Percentiles rank a stretch among this genome's conserved stretches.
Conservation (phyloP, 1,140 invertebrate genomes). For the Kradibia gibbosae region DNA sequence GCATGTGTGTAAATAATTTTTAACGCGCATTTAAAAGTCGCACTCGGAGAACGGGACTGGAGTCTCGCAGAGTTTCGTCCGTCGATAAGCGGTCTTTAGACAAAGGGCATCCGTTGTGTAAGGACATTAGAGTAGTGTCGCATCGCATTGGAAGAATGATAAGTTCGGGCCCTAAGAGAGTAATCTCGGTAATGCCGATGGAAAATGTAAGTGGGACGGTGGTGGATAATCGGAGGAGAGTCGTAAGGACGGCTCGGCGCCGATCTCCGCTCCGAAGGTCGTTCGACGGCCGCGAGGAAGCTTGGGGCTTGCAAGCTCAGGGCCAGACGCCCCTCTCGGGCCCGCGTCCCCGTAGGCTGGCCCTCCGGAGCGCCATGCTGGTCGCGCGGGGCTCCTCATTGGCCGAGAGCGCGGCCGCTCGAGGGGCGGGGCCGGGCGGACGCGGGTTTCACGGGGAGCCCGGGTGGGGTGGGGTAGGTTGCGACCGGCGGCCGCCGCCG, state of each 20-base stretch:
- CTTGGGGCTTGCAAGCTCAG: not conserved
- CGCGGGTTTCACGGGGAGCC: not conserved
- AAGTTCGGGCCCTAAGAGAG: too few relatives aligned
- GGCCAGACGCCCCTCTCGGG: not conserved
- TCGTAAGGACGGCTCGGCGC: not conserved
- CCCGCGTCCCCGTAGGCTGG: conserved; percentile 16
- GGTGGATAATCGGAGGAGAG: too few relatives aligned
- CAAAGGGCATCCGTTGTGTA: too few relatives aligned
- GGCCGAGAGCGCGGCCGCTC: not conserved
- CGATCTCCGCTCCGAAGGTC: not conserved
- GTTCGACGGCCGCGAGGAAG: not conserved
- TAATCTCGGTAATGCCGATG: too few relatives aligned
- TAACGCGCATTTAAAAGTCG: not conserved
- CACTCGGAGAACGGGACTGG: not conserved
- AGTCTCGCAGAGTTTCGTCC: too few relatives aligned
- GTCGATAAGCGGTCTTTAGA: too few relatives aligned
- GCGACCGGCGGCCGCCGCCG: not conserved
- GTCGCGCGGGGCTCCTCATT: not conserved
- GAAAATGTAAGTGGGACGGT: too few relatives aligned
- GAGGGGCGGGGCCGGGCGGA: not conserved
- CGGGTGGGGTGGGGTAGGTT: too few relatives aligned
- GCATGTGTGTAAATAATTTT: too few relatives aligned
- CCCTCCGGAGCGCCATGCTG: conserved; percentile 23
- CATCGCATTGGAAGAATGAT: too few relatives aligned
- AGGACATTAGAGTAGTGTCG: too few relatives aligned